phyloP scores from a whole-genome alignment of 2,888 invertebrate genomes.

The Epiblema foenella region DNA sequence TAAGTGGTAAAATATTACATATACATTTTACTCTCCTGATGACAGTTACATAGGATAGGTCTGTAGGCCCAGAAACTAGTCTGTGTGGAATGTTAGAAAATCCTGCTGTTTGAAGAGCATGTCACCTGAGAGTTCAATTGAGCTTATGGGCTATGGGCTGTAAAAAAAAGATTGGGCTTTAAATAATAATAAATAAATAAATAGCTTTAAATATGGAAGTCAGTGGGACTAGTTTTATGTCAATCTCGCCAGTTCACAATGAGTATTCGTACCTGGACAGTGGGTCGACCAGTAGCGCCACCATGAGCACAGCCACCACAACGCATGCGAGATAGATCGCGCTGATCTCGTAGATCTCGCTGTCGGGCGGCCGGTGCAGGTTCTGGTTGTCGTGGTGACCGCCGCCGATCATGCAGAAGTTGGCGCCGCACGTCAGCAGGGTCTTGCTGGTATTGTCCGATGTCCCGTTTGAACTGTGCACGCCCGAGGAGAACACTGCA shows the following conservation, averaged over 20 bases:
- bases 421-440: slow-evolving; percentile 89
- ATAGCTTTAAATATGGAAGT: too few relatives aligned
- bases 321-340: slow-evolving; percentile 96
- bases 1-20: neutral
- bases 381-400: slow-evolving; percentile 88
- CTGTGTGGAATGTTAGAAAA: too few relatives aligned
- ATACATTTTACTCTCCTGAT: too few relatives aligned
- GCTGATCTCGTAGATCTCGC: slow-evolving; percentile 94
- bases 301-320: slow-evolving; percentile 92
- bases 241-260: neutral
- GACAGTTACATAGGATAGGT: too few relatives aligned
- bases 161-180: too few relatives aligned
- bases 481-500: slow-evolving; percentile 91
- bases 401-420: slow-evolving; percentile 90
- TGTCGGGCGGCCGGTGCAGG: slow-evolving; percentile 91
- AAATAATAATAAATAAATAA: too few relatives aligned
- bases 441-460: slow-evolving; percentile 78
- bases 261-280: slow-evolving; percentile 87
- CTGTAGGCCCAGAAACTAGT: too few relatives aligned
- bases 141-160: too few relatives aligned
- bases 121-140: too few relatives aligned
- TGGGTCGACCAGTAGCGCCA: slow-evolving; percentile 95
- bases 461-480: slow-evolving; percentile 83
- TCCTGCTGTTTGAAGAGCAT: too few relatives aligned
- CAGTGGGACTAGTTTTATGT: too few relatives aligned